Evolutionary conservation across 1,140 invertebrate species (phyloP), one percentile per base, ranked within the genome.

Genomic region (Scaptomyza montana): DNA sequence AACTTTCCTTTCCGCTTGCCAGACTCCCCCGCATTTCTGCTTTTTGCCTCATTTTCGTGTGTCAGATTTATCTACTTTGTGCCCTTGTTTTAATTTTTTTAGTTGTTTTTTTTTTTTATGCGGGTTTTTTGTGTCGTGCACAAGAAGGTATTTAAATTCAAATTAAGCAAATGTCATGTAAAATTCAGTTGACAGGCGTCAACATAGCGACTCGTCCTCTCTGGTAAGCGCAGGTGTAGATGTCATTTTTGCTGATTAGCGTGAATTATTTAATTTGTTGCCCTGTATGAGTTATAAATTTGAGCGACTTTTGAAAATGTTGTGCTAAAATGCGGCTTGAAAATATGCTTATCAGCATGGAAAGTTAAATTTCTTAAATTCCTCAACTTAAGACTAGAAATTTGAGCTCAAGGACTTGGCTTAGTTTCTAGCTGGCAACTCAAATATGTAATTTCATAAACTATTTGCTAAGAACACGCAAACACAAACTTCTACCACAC

Each of bases 151-250:
- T 80, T 87, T 87, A 87, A 87, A 87, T 87, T 89, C 84, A 89
- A 82, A 87, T 87, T 87, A 87, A 78, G 84, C 69, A 81, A 82
- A 79, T 82, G 79, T 82, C 84, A 89, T 87, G 79, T 82, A 77
- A 59, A 70, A 71, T 77, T 79, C 70, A 64, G 67, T 47, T 89
- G 84, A 82, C 84, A 89, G 67, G 68, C 63, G 46, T 70, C 73
- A 54, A 36, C 57, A 45, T 13, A 57, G 2, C 49, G 10, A 8
- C 12, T 2, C 16, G 16, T 33, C 30, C 2, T 6, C 43, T 0
- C 43, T 36, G 30, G 47, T n/a, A 47, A 1, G 21, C 33, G 8
- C 46, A 54, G 41, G 70, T 54, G 55, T 54, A 69, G 59, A 49
- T 74, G 66, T 62, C 50, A 57, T 74, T 68, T 74, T 53, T 69